A percentile compares a stretch with the other conserved stretches of the same genome.
These are phyloP conservation scores for Coendou prehensilis DNA, from an alignment of 2,797 vertebrate genomes.

Conservation along the genomic window DNA sequence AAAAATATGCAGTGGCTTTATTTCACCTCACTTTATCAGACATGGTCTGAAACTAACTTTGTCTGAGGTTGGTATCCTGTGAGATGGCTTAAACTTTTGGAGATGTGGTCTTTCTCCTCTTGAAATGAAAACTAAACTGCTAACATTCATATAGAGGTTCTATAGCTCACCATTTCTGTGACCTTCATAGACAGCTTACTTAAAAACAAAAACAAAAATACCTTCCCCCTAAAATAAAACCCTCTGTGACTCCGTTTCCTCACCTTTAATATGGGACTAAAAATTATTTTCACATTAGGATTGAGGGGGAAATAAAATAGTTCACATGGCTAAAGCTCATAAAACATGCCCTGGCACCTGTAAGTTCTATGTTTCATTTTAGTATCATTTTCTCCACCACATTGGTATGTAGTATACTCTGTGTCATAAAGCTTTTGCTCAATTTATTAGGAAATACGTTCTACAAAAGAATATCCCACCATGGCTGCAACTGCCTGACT, in stretches of 20 bases:
- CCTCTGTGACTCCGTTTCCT: background rate
- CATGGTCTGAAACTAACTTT: background rate
- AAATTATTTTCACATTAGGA: background rate
- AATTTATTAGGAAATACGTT: background rate
- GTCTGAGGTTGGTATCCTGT: background rate
- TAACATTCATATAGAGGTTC: background rate
- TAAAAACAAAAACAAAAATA: background rate
- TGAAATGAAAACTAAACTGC: background rate
- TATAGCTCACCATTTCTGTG: background rate
- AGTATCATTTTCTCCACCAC: background rate
- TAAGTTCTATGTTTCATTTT: background rate
- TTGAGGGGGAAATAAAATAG: constrained; percentile 31
- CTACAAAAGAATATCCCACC: constrained; percentile 8
- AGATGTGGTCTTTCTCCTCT: background rate
- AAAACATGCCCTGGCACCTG: background rate
- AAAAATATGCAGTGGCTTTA: background rate
- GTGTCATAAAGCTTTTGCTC: constrained; percentile 34
- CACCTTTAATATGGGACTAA: background rate
- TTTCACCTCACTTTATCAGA: constrained; percentile 3
- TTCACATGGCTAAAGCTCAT: constrained; percentile 7
- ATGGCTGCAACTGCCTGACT: background rate
- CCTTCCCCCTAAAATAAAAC: background rate
- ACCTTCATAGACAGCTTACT: background rate
- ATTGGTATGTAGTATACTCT: background rate
- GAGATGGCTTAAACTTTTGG: constrained; percentile 7